phyloP scores from a whole-genome alignment of 35 echinoderm and acorn worm species.

The Holothuria glaberrima region DNA sequence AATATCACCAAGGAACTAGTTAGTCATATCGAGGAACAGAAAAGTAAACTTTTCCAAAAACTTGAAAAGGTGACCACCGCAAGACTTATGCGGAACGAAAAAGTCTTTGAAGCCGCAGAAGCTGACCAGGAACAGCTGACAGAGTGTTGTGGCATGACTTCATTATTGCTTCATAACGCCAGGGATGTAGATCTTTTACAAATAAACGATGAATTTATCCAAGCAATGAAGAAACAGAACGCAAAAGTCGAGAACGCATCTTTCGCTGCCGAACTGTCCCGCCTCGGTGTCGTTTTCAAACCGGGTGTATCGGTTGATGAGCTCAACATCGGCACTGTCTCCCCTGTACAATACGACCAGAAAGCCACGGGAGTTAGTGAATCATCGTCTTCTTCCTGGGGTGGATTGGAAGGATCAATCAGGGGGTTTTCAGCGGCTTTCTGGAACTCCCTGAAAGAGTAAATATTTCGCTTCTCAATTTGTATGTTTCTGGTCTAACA shows the following conservation, averaged over 20 bases:
- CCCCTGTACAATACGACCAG: background rate
- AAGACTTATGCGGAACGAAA: slow-evolving; percentile 5
- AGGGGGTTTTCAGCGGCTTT: slow-evolving; percentile 26
- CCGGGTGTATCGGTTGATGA: background rate
- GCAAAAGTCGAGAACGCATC: slow-evolving; percentile 16
- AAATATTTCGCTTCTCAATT: background rate
- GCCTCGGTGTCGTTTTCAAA: slow-evolving; percentile 23
- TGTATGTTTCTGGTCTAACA: background rate
- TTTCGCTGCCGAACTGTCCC: background rate
- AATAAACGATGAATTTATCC: background rate
- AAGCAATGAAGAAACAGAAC: slow-evolving; percentile 38
- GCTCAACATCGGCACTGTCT: background rate
- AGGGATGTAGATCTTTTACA: slow-evolving; percentile 20
- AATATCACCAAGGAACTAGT: slow-evolving; percentile 29
- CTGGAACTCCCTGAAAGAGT: slow-evolving; percentile 32
- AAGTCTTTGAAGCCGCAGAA: slow-evolving; percentile 30
- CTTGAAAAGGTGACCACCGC: slow-evolving; percentile 13
- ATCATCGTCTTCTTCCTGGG: background rate
- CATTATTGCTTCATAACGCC: background rate
- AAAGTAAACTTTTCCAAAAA: background rate
- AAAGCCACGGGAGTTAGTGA: background rate
- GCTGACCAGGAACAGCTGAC: background rate
- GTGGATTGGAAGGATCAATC: background rate
- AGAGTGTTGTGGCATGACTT: slow-evolving; percentile 16
- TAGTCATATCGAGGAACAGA: slow-evolving; percentile 12